Conservation (phyloP, 2,888 invertebrate genomes). For the Piscicola geometra region DNA sequence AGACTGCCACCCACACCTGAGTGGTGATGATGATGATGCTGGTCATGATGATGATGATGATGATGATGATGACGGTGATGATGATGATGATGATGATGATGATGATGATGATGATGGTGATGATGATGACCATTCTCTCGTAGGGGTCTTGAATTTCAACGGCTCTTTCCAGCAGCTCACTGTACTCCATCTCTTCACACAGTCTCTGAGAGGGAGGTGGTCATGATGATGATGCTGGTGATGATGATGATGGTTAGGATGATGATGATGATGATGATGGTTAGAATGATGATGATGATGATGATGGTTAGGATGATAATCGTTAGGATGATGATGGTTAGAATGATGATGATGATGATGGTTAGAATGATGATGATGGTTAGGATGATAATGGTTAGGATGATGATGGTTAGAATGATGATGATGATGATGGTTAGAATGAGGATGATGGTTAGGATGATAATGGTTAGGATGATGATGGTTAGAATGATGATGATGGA, state of each 20-base stretch:
- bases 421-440: not conserved
- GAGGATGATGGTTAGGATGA: not conserved
- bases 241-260: not conserved
- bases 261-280: not conserved
- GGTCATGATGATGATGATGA: no score
- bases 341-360: not conserved
- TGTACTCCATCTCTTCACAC: constrained; percentile 71
- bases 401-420: not conserved
- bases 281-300: no score
- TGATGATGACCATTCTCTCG: constrained; percentile 59
- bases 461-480: not conserved
- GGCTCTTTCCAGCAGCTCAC: constrained; percentile 73
- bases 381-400: not conserved
- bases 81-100: constrained; percentile 36
- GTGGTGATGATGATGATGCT: not conserved
- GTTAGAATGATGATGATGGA: not conserved
- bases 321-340: not conserved
- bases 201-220: constrained; percentile 37
- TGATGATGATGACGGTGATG: constrained; percentile 46
- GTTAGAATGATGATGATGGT: no score
- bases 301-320: not conserved
- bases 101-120: constrained; percentile 35
- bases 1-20: constrained; percentile 67
- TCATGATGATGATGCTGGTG: no score
- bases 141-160: constrained; percentile 64